Conservation (phyloP, 2,113 vertebrate species). For the Chunga burmeisteri region DNA sequence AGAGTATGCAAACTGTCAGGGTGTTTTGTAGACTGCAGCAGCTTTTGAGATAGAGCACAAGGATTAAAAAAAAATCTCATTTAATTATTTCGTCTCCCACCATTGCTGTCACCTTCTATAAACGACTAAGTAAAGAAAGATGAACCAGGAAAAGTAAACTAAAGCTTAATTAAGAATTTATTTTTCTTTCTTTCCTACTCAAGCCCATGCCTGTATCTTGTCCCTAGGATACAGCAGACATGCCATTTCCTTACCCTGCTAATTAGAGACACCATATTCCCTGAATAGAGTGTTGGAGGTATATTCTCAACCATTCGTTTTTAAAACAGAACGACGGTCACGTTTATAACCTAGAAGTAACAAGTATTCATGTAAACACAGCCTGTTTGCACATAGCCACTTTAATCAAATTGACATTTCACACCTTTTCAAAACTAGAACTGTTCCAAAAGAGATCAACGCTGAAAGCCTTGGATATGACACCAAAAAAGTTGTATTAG, state of each 20-base stretch:
- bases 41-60: not conserved
- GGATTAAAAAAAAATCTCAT: not conserved
- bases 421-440: conserved; percentile 29
- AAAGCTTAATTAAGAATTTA: conserved; percentile 42
- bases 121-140: conserved; percentile 48
- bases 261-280: conserved; percentile 68
- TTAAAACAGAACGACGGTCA: conserved; percentile 55
- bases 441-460: not conserved
- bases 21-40: not conserved
- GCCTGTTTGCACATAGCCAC: conserved; percentile 22
- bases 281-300: not conserved
- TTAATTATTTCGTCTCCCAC: conserved; percentile 40
- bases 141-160: conserved; percentile 31
- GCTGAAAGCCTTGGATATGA: not conserved
- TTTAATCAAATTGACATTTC: conserved; percentile 55
- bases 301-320: conserved; percentile 20
- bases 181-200: not conserved
- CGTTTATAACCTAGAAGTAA: conserved; percentile 56
- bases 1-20: not conserved
- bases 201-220: not conserved
- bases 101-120: conserved; percentile 24
- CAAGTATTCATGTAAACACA: conserved; percentile 30
- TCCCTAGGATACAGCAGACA: conserved; percentile 41
- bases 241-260: conserved; percentile 49
- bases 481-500: not conserved